Conservation (phyloP, 2,888 invertebrate genomes). For the Caenorhabditis sp. region DNA sequence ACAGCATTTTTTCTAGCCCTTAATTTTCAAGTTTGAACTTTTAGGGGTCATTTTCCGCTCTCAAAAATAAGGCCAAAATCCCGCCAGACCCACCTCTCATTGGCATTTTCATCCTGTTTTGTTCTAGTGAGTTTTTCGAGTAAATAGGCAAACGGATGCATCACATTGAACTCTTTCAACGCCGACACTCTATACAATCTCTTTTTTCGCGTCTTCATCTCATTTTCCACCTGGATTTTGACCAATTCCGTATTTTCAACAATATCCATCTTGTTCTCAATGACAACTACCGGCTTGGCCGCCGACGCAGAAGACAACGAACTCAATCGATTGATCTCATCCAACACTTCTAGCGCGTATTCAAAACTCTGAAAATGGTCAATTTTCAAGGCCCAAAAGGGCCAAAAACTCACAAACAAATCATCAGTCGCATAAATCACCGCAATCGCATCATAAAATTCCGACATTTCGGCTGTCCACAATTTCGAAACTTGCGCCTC, state of each 20-base stretch:
- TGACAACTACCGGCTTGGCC: slow-evolving; percentile 11
- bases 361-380: slow-evolving; percentile 42
- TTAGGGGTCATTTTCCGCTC: no score
- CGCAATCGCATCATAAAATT: slow-evolving; percentile 36
- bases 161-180: slow-evolving; percentile 47
- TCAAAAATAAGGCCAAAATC: no score
- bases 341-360: slow-evolving; percentile 38
- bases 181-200: slow-evolving; percentile 46
- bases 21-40: no score
- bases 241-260: slow-evolving; percentile 35
- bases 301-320: no score
- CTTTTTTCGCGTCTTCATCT: slow-evolving; percentile 26
- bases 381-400: no score
- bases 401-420: slow-evolving; percentile 26
- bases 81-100: no score
- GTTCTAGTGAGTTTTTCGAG: slow-evolving; percentile 42
- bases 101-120: slow-evolving; percentile 32
- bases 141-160: slow-evolving; percentile 52
- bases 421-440: slow-evolving; percentile 44
- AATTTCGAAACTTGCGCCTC: slow-evolving; percentile 20
- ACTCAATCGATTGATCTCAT: slow-evolving; percentile 14
- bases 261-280: slow-evolving; percentile 50
- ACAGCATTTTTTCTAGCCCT: no score
- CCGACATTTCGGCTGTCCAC: slow-evolving; percentile 32
- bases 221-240: slow-evolving; percentile 31